A percentile compares a stretch with the other conserved stretches of the same genome.
Evolutionary conservation across 2,113 vertebrate genomes (phyloP).

Genomic region (Zeus faber): DNA sequence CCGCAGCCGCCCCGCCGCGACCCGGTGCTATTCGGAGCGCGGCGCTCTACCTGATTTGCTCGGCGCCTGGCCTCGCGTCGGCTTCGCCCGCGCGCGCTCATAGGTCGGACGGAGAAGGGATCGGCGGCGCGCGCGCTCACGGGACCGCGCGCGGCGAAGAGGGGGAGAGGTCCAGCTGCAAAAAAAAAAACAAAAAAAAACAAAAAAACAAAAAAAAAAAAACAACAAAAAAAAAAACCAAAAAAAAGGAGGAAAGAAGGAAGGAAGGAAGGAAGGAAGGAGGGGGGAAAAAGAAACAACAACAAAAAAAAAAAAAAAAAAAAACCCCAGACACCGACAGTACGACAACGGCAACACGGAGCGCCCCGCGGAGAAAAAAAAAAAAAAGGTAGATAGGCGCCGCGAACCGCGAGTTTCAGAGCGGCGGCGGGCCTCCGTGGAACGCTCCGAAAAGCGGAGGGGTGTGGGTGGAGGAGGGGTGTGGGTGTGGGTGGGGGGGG

Average conservation of each 20-base stretch:
- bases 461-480: no score
- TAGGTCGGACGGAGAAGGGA: constrained; percentile 75
- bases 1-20: constrained; percentile 72
- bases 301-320: constrained; percentile 53
- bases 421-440: constrained; percentile 41
- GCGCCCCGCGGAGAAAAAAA: no score
- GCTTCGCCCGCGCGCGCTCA: constrained; percentile 78
- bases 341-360: constrained; percentile 78
- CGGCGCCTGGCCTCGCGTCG: constrained; percentile 72
- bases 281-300: no score
- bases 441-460: constrained; percentile 51
- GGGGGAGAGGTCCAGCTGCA: constrained; percentile 77
- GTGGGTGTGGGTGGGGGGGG: no score
- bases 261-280: no score
- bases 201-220: constrained; percentile 31
- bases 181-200: constrained; percentile 49
- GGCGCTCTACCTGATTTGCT: constrained; percentile 72
- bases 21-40: constrained; percentile 60
- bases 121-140: constrained; percentile 69
- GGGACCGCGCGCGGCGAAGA: constrained; percentile 71
- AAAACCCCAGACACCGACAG: not conserved
- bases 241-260: no score
- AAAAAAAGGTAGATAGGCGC: constrained; percentile 52
- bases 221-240: constrained; percentile 54
- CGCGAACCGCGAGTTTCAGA: constrained; percentile 51